Conservation (phyloP, 2,888 invertebrate species). For the Cecidostiba fungosa region DNA sequence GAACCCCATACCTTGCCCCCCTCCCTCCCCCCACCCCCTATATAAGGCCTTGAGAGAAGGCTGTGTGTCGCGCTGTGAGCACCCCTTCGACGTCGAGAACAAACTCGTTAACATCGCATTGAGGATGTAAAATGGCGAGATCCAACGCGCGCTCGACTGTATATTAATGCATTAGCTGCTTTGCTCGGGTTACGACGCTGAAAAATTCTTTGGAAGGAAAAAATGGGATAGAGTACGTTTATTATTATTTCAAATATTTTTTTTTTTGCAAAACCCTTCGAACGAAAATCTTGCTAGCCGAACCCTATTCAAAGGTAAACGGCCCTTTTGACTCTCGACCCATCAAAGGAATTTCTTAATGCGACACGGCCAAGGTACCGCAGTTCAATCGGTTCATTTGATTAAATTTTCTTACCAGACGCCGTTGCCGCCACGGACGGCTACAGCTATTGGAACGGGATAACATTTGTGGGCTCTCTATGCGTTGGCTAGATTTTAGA, state of each 20-base stretch:
- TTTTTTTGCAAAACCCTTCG: too few relatives aligned
- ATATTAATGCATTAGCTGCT: neutral
- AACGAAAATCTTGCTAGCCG: too few relatives aligned
- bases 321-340: neutral
- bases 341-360: neutral
- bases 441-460: constrained; percentile 22
- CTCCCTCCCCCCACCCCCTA: neutral
- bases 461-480: constrained; percentile 47
- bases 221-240: too few relatives aligned
- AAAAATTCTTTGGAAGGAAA: too few relatives aligned
- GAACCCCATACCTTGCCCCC: neutral
- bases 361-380: neutral
- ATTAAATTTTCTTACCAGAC: constrained; percentile 54
- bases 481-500: constrained; percentile 51
- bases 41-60: neutral
- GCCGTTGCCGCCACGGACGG: neutral
- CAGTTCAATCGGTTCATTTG: constrained; percentile 48
- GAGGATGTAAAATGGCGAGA: constrained; percentile 40
- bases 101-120: constrained; percentile 54
- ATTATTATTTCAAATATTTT: too few relatives aligned
- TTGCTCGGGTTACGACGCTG: too few relatives aligned
- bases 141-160: neutral
- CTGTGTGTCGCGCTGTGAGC: too few relatives aligned
- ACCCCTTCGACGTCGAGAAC: constrained; percentile 28
- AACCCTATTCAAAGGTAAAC: neutral